These are phyloP conservation scores for Emydocephalus ijimae DNA, from an alignment of 2,113 vertebrate genomes.

Conservation along the genomic window DNA sequence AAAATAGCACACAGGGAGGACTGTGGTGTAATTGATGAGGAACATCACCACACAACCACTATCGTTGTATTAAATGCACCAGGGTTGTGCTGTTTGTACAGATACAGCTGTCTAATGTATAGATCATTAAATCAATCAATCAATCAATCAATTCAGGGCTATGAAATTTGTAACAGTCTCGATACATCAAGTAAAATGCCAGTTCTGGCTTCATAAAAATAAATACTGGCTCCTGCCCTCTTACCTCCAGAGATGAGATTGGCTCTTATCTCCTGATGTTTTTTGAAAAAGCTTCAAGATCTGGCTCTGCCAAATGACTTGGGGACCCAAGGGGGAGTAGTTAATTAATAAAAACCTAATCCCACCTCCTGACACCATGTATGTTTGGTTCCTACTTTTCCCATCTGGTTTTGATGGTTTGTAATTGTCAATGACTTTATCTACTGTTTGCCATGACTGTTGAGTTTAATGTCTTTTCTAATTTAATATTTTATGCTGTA, in stretches of 20 bases:
- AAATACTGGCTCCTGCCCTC: background rate
- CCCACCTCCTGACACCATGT: background rate
- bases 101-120: background rate
- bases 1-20: background rate
- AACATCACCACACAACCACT: background rate
- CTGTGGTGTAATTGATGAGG: background rate
- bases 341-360: background rate
- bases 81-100: background rate
- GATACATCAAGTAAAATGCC: background rate
- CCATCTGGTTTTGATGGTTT: background rate
- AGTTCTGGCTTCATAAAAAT: background rate
- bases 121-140: background rate
- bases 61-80: background rate
- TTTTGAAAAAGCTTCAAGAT: background rate
- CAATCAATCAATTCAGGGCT: background rate
- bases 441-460: background rate
- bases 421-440: background rate
- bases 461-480: background rate
- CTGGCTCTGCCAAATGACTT: background rate
- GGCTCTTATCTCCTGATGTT: background rate
- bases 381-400: background rate
- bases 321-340: background rate
- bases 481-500: background rate
- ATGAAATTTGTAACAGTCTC: background rate
- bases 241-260: background rate